A percentile compares a stretch with the other conserved stretches of the same genome.
These are phyloP conservation scores for Pygmarrhopalites habei DNA, from an alignment of 1,140 invertebrate species.

Conservation along the genomic window DNA sequence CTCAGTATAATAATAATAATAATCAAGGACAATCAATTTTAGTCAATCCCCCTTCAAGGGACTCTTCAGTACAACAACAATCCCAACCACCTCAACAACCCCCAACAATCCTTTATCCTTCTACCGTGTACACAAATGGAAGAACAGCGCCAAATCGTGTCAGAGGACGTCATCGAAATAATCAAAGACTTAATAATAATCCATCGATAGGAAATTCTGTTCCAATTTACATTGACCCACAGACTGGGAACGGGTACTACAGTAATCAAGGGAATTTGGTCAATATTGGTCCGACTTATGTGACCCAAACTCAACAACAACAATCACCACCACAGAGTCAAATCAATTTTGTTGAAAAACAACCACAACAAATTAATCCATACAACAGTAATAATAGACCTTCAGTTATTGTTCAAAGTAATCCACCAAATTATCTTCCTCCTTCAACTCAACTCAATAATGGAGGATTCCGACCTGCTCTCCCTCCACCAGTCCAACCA, in stretches of 20 bases:
- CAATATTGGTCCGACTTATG: conserved; percentile 13
- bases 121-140: no score
- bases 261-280: background rate
- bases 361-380: background rate
- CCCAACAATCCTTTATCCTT: background rate
- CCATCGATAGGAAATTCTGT: background rate
- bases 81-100: background rate
- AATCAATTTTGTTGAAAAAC: background rate
- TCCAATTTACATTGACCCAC: conserved; percentile 5
- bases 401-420: background rate
- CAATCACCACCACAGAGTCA: background rate
- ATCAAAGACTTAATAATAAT: background rate
- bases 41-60: background rate
- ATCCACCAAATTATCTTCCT: background rate
- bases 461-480: conserved; percentile 26
- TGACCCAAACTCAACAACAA: background rate
- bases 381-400: conserved; percentile 2
- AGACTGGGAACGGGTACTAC: background rate
- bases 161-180: background rate
- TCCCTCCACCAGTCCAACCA: no score
- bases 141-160: no score
- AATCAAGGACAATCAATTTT: background rate
- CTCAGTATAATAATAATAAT: background rate
- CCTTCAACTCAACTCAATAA: background rate
- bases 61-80: background rate